These are phyloP conservation scores for Falco berigora DNA, from an alignment of 2,797 vertebrate genomes.

Conservation along the genomic window DNA sequence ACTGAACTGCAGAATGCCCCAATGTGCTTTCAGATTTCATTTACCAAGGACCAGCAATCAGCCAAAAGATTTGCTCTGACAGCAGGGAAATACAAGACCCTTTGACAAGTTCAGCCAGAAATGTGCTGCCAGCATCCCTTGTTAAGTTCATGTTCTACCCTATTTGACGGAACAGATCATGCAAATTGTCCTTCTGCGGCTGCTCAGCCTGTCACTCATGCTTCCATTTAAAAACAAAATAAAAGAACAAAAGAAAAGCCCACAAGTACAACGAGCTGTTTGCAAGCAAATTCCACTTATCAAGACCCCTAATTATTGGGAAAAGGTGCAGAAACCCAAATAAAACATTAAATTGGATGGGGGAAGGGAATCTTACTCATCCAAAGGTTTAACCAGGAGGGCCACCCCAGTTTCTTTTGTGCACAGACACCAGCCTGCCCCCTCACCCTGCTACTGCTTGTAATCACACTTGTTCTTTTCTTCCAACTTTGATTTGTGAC, in stretches of 20 bases:
- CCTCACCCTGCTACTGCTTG: neutral
- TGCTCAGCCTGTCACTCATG: constrained; percentile 5
- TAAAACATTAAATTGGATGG: neutral
- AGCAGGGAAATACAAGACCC: constrained; percentile 67
- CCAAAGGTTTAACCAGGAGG: neutral
- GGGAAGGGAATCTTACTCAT: neutral
- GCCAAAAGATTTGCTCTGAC: constrained; percentile 74
- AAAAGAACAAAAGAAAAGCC: constrained; percentile 41
- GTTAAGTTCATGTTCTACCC: constrained; percentile 55
- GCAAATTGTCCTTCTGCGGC: constrained; percentile 54
- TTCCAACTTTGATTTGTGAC: neutral
- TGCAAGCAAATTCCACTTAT: neutral
- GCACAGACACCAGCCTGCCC: neutral
- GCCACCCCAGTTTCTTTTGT: neutral
- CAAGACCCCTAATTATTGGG: neutral
- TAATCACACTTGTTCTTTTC: neutral
- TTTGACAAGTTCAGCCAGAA: constrained; percentile 61
- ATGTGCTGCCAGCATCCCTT: constrained; percentile 64
- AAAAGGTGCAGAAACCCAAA: neutral
- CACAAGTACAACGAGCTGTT: neutral
- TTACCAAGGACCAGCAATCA: constrained; percentile 71
- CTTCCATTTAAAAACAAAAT: constrained; percentile 49
- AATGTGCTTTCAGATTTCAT: constrained; percentile 75
- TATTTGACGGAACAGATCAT: constrained; percentile 57
- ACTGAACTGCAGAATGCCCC: constrained; percentile 75